phyloP scores from a whole-genome alignment of 2,888 invertebrate species.

The Melikaiella ostensackeni region DNA sequence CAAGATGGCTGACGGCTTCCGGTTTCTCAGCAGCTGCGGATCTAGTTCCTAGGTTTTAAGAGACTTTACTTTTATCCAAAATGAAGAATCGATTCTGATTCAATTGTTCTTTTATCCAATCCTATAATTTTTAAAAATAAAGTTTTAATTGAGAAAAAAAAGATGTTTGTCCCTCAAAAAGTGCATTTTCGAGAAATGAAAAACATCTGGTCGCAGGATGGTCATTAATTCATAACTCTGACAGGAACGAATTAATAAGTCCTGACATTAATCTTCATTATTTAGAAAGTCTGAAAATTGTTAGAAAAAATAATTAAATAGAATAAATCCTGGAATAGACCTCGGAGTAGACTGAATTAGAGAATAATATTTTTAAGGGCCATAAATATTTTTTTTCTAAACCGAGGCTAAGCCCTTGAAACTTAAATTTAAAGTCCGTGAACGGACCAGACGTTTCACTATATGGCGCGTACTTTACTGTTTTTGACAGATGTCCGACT shows the following conservation, averaged over 20 bases:
- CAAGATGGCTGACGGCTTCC: constrained; percentile 77
- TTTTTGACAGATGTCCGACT: constrained; percentile 60
- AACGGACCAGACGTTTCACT: constrained; percentile 33
- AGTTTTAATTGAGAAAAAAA: background rate
- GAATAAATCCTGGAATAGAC: background rate
- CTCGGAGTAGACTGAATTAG: background rate
- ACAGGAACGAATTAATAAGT: constrained; percentile 1
- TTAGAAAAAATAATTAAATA: background rate
- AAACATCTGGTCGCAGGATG: background rate
- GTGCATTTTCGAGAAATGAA: background rate
- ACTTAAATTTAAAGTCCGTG: constrained; percentile 34
- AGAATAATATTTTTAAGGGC: background rate
- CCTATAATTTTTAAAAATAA: background rate
- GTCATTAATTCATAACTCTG: constrained; percentile 10
- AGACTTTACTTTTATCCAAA: constrained; percentile 39
- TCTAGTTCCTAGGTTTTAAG: constrained; percentile 72
- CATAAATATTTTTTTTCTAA: constrained; percentile 12
- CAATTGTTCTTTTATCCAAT: background rate
- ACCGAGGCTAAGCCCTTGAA: constrained; percentile 4
- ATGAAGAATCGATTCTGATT: background rate
- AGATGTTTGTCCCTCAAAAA: background rate
- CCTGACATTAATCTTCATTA: constrained; percentile 6
- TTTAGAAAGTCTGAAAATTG: background rate
- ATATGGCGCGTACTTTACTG: constrained; percentile 28
- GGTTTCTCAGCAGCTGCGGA: constrained; percentile 75